Percentiles rank a stretch among this genome's conserved stretches.
Evolutionary conservation across 64 coral and sea anemone genomes (phyloP).

Genomic region (Orbicella faveolata): DNA sequence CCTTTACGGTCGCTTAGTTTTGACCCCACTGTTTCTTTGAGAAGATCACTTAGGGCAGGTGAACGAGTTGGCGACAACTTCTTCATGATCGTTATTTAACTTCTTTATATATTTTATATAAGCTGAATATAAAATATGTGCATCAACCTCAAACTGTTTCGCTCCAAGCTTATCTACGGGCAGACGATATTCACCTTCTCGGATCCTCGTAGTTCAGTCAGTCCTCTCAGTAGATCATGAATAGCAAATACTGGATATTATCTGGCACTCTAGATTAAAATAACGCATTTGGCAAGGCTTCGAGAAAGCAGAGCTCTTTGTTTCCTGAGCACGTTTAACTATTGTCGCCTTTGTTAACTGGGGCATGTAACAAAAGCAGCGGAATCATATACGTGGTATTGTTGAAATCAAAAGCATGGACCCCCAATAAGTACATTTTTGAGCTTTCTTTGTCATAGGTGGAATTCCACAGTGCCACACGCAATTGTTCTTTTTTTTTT

Average conservation of each 20-base stretch:
- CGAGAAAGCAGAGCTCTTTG: neutral
- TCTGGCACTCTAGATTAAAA: neutral
- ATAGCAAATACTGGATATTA: neutral
- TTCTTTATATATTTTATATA: neutral
- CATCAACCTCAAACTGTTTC: too few species aligned
- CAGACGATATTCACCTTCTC: too few species aligned
- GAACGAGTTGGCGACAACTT: conserved; percentile 27
- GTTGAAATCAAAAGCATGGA: conserved; percentile 2
- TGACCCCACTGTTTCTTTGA: conserved; percentile 16
- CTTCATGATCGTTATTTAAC: neutral
- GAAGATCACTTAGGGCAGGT: conserved; percentile 9
- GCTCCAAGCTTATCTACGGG: too few species aligned
- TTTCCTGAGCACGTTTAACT: neutral
- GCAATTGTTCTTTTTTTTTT: neutral
- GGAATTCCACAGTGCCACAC: conserved; percentile 4
- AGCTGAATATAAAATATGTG: too few species aligned
- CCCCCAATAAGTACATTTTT: neutral
- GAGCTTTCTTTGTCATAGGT: neutral
- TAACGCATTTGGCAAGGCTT: neutral
- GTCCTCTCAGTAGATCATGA: neutral
- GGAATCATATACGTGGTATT: neutral
- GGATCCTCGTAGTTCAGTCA: too few species aligned
- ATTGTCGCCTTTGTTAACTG: neutral
- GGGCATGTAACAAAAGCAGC: conserved; percentile 7
- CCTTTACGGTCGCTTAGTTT: conserved; percentile 19